Conservation (phyloP, 2,888 invertebrate species). For the Drosophila affinis region DNA sequence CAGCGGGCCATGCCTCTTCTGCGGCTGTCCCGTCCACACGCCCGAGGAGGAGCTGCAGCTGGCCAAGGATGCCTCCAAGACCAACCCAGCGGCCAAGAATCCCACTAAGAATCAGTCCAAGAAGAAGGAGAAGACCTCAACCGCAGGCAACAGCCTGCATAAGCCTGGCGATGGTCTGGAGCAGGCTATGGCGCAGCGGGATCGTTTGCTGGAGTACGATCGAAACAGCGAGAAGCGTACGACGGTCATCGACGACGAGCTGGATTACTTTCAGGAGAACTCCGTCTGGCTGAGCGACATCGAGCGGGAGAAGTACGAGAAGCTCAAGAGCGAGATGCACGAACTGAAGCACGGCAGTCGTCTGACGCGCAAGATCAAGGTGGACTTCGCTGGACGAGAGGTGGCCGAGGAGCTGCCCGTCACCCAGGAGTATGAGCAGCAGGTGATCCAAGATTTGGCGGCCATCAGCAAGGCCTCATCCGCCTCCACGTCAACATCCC, state of each 20-base stretch:
- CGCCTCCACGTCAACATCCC: conserved; percentile 11
- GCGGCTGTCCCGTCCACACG: conserved; percentile 93
- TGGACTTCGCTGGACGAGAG: conserved; percentile 90
- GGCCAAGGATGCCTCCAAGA: neutral
- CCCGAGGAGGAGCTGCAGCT: conserved; percentile 88
- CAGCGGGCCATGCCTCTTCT: conserved; percentile 97
- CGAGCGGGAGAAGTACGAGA: conserved; percentile 88
- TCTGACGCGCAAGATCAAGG: conserved; percentile 87
- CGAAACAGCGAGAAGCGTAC: conserved; percentile 87
- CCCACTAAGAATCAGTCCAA: conserved; percentile 1
- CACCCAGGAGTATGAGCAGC: conserved; percentile 82
- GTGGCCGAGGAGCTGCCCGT: conserved; percentile 84
- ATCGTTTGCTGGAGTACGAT: conserved; percentile 93
- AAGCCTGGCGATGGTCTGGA: conserved; percentile 89
- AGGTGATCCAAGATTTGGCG: conserved; percentile 82
- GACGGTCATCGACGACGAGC: conserved; percentile 91
- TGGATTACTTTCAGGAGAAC: conserved; percentile 93
- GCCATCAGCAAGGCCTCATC: conserved; percentile 62
- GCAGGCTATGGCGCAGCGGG: conserved; percentile 90
- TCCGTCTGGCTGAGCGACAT: conserved; percentile 92
- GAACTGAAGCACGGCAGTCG: conserved; percentile 89
- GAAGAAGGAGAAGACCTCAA: neutral
- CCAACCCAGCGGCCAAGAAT: conserved; percentile 83
- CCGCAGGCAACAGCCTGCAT: conserved; percentile 38
- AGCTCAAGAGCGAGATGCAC: conserved; percentile 88